Conservation (phyloP, 2,888 invertebrate genomes). For the Sisyra terminalis region DNA sequence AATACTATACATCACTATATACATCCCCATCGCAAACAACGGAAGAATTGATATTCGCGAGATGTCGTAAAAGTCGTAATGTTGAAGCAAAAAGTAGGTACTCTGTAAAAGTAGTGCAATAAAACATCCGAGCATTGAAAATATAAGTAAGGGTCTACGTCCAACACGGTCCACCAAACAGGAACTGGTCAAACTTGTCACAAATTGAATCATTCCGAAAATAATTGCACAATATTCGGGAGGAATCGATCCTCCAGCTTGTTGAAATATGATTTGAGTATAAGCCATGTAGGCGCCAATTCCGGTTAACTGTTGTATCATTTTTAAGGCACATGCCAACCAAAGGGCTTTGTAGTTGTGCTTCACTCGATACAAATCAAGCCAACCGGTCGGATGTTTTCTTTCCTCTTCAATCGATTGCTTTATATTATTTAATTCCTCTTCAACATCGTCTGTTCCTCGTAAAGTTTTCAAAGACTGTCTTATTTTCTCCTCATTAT, state of each 20-base stretch:
- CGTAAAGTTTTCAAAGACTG: constrained; percentile 34
- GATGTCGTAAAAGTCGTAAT: constrained; percentile 17
- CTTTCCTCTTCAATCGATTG: constrained; percentile 32
- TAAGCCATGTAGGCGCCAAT: constrained; percentile 38
- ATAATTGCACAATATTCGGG: constrained; percentile 34
- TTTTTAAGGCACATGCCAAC: constrained; percentile 35
- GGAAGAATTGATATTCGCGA: constrained; percentile 22
- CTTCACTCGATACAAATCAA: constrained; percentile 30
- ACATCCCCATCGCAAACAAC: constrained; percentile 22
- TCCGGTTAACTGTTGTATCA: constrained; percentile 38
- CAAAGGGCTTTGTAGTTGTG: constrained; percentile 38
- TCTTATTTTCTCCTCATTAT: not conserved
- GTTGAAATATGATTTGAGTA: constrained; percentile 36
- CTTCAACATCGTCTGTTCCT: constrained; percentile 20
- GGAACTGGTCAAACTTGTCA: constrained; percentile 25
- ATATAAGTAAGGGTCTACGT: constrained; percentile 35
- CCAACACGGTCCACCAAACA: constrained; percentile 40
- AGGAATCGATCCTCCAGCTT: constrained; percentile 21
- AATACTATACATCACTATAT: constrained; percentile 24
- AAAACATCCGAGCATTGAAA: constrained; percentile 32
- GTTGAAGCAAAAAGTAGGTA: constrained; percentile 22
- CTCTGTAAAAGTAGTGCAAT: constrained; percentile 20
- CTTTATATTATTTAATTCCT: constrained; percentile 28
- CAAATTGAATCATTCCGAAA: constrained; percentile 33
- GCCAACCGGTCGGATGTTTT: constrained; percentile 32